These are phyloP conservation scores for Drosophila serrata DNA, from an alignment of 1,140 invertebrate species.

Conservation along the genomic window DNA sequence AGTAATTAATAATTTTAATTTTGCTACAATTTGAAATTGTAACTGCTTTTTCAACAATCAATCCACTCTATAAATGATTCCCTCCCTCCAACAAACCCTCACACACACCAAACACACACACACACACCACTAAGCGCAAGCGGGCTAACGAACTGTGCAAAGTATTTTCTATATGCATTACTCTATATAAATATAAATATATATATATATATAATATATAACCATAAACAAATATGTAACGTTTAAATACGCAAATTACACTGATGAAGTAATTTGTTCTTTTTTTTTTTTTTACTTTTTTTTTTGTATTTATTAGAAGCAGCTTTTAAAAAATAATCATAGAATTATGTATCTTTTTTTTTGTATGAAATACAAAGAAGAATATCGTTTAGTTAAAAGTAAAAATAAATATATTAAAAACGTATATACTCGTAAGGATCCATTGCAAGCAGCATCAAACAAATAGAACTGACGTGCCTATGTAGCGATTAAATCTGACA, in stretches of 20 bases:
- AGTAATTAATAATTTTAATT: conserved; percentile 38
- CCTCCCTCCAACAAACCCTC: conserved; percentile 4
- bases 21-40: conserved; percentile 66
- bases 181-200: conserved; percentile 7
- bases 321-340: conserved; percentile 24
- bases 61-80: conserved; percentile 41
- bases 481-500: conserved; percentile 77
- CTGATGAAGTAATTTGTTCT: conserved; percentile 19
- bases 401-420: conserved; percentile 22
- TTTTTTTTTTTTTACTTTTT: conserved; percentile 26
- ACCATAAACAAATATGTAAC: conserved; percentile 30
- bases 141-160: conserved; percentile 52
- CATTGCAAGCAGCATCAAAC: conserved; percentile 62
- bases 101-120: conserved; percentile 19
- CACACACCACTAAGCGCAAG: conserved; percentile 35
- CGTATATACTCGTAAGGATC: conserved; percentile 48
- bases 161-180: conserved; percentile 64
- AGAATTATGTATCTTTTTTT: conserved; percentile 20
- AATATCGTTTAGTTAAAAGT: conserved; percentile 24
- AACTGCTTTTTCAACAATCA: conserved; percentile 44
- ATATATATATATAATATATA: conserved; percentile 18
- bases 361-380: conserved; percentile 54
- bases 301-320: conserved; percentile 39
- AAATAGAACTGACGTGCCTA: conserved; percentile 81
- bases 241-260: conserved; percentile 28